Percentiles rank a stretch among this genome's conserved stretches.
These are phyloP conservation scores for Ganaspis sp. DNA, from an alignment of 1,140 invertebrate species.

Conservation along the genomic window DNA sequence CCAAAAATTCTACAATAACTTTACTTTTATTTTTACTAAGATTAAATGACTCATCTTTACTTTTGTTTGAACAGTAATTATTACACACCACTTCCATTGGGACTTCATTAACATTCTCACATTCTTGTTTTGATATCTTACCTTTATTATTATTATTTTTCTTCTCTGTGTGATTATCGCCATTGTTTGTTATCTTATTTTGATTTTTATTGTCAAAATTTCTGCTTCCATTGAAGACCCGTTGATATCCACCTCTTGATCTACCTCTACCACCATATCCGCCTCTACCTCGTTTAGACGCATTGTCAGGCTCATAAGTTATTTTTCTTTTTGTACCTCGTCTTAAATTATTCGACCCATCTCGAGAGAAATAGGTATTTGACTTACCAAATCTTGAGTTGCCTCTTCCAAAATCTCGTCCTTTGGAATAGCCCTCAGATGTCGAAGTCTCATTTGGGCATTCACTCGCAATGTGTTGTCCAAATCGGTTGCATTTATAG, in stretches of 20 bases:
- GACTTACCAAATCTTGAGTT: not conserved
- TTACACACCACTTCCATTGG: too few relatives aligned
- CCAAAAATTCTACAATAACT: conserved; percentile 29
- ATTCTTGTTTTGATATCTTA: not conserved
- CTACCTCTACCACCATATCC: conserved; percentile 16
- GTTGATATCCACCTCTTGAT: not conserved
- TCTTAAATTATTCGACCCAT: too few relatives aligned
- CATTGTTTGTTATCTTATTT: too few relatives aligned
- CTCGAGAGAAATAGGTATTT: too few relatives aligned
- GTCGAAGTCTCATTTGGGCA: not conserved
- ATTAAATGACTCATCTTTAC: not conserved
- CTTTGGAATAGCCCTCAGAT: not conserved
- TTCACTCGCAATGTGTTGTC: conserved; percentile 5
- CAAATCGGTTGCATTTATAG: conserved; percentile 22
- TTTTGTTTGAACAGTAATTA: too few relatives aligned
- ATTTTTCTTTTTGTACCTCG: too few relatives aligned
- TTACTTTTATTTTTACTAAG: not conserved
- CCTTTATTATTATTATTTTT: conserved; percentile 34
- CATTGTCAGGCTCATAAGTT: too few relatives aligned
- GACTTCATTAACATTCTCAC: too few relatives aligned
- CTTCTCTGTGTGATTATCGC: not conserved
- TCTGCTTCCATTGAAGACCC: too few relatives aligned
- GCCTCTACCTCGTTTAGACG: not conserved
- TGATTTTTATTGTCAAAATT: too few relatives aligned
- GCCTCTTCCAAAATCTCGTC: not conserved